Evolutionary conservation across 2,113 vertebrate species (phyloP).

Genomic region (Barnardius zonarius): DNA sequence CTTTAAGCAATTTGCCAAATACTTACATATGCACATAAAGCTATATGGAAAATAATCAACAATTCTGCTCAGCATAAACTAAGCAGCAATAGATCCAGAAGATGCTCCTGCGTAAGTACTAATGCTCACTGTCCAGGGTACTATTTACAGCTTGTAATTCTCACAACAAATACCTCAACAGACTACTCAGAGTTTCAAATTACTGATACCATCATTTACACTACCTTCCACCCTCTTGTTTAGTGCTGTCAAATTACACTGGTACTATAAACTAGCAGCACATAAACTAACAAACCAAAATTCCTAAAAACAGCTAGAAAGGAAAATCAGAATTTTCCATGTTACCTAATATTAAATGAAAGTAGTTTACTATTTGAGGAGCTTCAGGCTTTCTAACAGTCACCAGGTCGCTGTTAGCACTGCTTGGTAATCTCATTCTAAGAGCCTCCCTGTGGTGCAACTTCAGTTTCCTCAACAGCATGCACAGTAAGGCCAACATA

Average conservation of each 20-base stretch:
- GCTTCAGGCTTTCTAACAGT: neutral
- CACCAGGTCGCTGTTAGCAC: neutral
- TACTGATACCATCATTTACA: neutral
- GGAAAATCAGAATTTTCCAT: neutral
- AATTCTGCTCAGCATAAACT: neutral
- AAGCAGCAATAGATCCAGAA: neutral
- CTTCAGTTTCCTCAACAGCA: neutral
- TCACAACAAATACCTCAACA: neutral
- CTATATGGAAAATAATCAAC: neutral
- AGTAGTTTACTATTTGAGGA: neutral
- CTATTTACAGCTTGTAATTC: neutral
- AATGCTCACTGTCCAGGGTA: neutral
- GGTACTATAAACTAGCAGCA: neutral
- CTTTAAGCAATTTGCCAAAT: neutral
- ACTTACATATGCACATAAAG: neutral
- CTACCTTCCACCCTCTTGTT: neutral
- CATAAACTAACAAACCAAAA: neutral
- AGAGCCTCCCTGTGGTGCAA: neutral
- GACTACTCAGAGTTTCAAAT: neutral
- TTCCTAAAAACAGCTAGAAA: neutral
- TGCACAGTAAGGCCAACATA: neutral
- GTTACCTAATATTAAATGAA: neutral
- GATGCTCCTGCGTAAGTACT: neutral
- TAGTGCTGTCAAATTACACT: neutral
- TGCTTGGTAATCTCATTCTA: neutral